Percentiles rank a stretch among this genome's conserved stretches.
These are phyloP conservation scores for Benitochromis conjunctus DNA, from an alignment of 2,113 vertebrate species.

Conservation along the genomic window DNA sequence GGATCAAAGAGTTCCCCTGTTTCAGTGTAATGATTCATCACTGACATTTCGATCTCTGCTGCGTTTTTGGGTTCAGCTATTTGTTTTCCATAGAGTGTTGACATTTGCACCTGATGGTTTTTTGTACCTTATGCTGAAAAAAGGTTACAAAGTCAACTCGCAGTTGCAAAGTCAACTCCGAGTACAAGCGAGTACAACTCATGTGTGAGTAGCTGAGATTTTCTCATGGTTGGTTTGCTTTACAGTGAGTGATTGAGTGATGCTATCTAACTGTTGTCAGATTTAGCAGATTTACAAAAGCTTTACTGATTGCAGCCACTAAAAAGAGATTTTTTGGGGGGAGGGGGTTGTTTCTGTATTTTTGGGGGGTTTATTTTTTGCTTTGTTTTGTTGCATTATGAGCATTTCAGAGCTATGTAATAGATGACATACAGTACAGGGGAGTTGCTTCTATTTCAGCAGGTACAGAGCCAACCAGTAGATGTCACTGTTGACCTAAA, in stretches of 20 bases:
- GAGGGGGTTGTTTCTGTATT: too few species aligned
- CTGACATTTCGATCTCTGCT: background rate
- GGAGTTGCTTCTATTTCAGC: background rate
- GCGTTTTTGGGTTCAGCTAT: background rate
- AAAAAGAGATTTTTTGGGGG: background rate
- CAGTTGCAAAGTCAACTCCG: background rate
- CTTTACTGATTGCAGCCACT: background rate
- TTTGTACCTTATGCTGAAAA: background rate
- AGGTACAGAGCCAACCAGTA: slow-evolving; percentile 10
- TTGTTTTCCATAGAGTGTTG: background rate
- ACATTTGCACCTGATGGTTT: slow-evolving; percentile 3
- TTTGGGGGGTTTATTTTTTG: too few species aligned
- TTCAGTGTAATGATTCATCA: background rate
- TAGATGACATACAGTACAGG: background rate
- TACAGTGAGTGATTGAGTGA: background rate
- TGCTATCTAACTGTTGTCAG: background rate
- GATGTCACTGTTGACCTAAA: slow-evolving; percentile 36
- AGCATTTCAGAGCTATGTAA: background rate
- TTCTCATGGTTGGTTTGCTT: background rate
- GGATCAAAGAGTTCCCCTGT: background rate
- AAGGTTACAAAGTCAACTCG: background rate
- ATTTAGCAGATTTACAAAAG: background rate
- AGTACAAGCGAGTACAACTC: background rate
- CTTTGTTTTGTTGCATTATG: background rate
- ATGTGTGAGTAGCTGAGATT: background rate